Conservation (phyloP, 2,113 vertebrate genomes). For the Noctilio leporinus region DNA sequence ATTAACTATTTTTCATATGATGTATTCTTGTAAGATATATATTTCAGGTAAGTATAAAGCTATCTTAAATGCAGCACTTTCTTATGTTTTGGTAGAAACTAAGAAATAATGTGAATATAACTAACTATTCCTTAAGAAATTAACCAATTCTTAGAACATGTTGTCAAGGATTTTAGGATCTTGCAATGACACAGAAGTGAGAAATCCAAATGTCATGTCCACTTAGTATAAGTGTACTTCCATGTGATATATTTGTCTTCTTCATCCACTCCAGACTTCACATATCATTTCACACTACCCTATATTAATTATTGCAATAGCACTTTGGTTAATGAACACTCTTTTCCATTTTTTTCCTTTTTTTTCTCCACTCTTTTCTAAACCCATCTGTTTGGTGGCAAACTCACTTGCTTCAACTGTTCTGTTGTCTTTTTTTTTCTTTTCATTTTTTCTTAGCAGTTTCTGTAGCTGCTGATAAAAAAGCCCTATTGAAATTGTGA, state of each 20-base stretch:
- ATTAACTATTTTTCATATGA: background rate
- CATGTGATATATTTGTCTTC: conserved; percentile 13
- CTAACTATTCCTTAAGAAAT: background rate
- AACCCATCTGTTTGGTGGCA: conserved; percentile 28
- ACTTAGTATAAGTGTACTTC: background rate
- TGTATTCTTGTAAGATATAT: background rate
- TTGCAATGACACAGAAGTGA: background rate
- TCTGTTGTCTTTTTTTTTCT: background rate
- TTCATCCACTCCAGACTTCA: background rate
- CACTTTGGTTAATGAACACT: conserved; percentile 13
- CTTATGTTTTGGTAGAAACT: background rate
- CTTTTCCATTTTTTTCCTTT: background rate
- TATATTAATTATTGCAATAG: background rate
- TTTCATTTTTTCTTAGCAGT: background rate
- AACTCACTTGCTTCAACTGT: conserved; percentile 10
- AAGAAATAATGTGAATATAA: background rate
- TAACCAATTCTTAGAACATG: background rate
- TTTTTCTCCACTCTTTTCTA: background rate
- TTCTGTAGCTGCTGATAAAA: background rate
- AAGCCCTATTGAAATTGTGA: background rate
- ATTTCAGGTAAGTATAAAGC: background rate
- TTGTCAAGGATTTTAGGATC: background rate
- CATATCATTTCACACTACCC: conserved; percentile 14
- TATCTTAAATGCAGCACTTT: background rate
- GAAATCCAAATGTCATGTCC: conserved; percentile 2